Evolutionary conservation across 37 sponge, comb jelly and placozoan species (phyloP).

Genomic region (Oopsacas minuta): DNA sequence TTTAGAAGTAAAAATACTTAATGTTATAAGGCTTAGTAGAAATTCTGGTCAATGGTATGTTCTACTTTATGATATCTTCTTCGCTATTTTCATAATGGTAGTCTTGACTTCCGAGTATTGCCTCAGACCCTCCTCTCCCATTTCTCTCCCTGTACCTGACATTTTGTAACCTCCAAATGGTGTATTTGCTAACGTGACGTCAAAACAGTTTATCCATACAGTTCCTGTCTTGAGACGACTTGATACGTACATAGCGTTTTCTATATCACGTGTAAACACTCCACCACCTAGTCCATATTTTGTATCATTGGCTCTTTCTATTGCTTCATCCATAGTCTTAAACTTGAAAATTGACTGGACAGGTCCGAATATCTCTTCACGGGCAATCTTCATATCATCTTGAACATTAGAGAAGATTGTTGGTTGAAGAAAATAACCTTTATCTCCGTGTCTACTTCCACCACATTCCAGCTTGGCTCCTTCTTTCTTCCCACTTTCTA

Average conservation of each 20-base stretch:
- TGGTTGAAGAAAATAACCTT: conserved; percentile 45
- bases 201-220: conserved; percentile 34
- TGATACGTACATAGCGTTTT: conserved; percentile 33
- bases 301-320: conserved; percentile 38
- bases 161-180: conserved; percentile 51
- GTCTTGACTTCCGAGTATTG: conserved; percentile 39
- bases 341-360: conserved; percentile 41
- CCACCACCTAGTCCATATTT: conserved; percentile 39
- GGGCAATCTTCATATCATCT: conserved; percentile 40
- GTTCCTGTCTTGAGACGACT: conserved; percentile 30
- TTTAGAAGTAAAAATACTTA: too few species aligned
- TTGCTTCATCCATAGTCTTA: conserved; percentile 39
- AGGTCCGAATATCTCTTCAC: conserved; percentile 54
- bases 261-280: conserved; percentile 33
- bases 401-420: conserved; percentile 43
- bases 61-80: neutral
- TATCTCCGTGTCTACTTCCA: conserved; percentile 32
- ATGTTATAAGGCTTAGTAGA: too few species aligned
- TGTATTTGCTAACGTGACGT: neutral
- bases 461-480: conserved; percentile 44
- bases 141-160: conserved; percentile 43
- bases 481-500: conserved; percentile 36
- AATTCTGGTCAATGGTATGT: neutral
- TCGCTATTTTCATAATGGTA: neutral
- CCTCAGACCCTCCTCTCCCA: conserved; percentile 44